Base-by-base conservation (phyloP, 1,140 invertebrate genomes). In the Gonatopus flavifemur region DNA sequence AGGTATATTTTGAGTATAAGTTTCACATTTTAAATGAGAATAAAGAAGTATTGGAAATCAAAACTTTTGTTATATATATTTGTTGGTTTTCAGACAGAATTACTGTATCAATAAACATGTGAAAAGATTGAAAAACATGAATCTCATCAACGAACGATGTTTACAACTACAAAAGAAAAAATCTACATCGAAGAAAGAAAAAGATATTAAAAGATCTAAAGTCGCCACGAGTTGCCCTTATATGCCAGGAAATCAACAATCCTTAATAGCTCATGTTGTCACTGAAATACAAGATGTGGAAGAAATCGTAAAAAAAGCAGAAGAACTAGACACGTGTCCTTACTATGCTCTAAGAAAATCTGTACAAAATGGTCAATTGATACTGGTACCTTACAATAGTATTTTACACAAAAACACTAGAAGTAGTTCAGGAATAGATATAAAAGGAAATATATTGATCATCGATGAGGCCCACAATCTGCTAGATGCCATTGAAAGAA, bases 381-480 rank as follows among this genome's bases (percentile, higher is more conserved):
- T 95, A 50, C 78, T 94, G 33, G 77, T 94, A 13, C 93, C 93
- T 5, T 95, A 96, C 66, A 92, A 93, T 59, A 86, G 90, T 20
- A 81, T 99, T 41, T 80, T 98, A 6, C 95, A 97, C 72, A 87
- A 88, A 68, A 81, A 81, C 8, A 96, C 96, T 0, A 80, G 97
- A 59, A 43, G 47, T 30, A 74, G 70, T 61, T 74, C 66, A 49
- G 78, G 90, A n/a, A 86, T 99, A 6, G 83, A 88, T 55, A 67
- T 98, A 3, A 84, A 89, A 65, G 85, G 89, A 50, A 93, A 91
- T 72, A 79, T 98, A 33, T 77, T 99, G 1, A 90, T 99, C 52
- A 86, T 99, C 37, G 97, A 99, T 74, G 97, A 99, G 79, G 97
- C 96, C 6, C 97, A 99, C 63, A 98, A 98, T 80, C 80, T 99